Evolutionary conservation across 2,888 invertebrate genomes (phyloP), one percentile per base, ranked within the genome.

Genomic region (Prionchulus punctatus): DNA sequence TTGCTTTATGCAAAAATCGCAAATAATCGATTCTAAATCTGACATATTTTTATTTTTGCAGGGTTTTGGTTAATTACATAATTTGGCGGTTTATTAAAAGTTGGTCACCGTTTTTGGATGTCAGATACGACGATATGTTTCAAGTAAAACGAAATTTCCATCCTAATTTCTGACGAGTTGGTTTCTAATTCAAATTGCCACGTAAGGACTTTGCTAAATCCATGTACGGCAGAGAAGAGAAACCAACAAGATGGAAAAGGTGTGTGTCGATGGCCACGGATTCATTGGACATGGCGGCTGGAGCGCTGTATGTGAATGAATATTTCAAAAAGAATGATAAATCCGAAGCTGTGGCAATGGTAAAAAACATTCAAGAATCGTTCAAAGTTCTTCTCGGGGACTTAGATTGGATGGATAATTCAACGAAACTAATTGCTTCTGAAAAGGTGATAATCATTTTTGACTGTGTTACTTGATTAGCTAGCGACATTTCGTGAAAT

Each of bases 181-280:
- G n/a, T n/a, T n/a, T n/a, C n/a, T n/a, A n/a, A 36, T 7, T 7
- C 36, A 36, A 30, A 50, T 45, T 51, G 21, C 12, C n/a, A 51
- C 54, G 64, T n/a, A 55, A 67, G 62, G 62, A 65, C n/a, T 63
- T 63, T 54, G 60, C 67, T 30, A 61, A 70, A 67, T 72, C 70
- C 28, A 60, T 74, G 57, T 62, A 58, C 23, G 75, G 75, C 2
- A 66, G 71, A 2, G 66, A 70, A 54, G 61, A 65, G n/a, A 72
- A 85, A 25, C 85, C 86, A 0, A 82, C 85, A 0, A 75, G 91
- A 60, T 92, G 91, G 91, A 86, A 89, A 68, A 85, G 83, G 61
- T 92, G 92, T 69, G 84, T 89, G 2, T 79, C 81, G 0, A 86
- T 86, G 73, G 86, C 87, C 31, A 75, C 74, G 57, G 72, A 73